Evolutionary conservation across 2,113 vertebrate species (phyloP).

Genomic region (Lagopus leucura): DNA sequence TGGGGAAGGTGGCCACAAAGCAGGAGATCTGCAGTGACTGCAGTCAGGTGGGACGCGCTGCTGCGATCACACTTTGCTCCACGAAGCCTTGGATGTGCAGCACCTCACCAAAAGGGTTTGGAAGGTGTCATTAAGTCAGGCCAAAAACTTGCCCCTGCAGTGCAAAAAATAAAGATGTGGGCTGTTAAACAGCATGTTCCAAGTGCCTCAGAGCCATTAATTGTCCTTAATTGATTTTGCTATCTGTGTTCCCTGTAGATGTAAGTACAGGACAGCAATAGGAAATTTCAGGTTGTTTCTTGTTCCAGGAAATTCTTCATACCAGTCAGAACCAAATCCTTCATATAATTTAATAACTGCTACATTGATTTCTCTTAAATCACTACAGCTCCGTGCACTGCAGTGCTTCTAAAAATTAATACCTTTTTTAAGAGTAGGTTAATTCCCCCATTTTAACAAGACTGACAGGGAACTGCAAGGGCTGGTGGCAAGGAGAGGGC

Average conservation of each 20-base stretch:
- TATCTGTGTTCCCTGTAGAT: background rate
- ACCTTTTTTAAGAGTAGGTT: slow-evolving; percentile 9
- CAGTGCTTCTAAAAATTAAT: slow-evolving; percentile 33
- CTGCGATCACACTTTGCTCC: background rate
- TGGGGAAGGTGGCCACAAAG: no score
- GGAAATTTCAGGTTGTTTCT: slow-evolving; percentile 29
- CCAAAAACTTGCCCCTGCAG: background rate
- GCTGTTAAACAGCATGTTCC: background rate
- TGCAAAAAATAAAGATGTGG: background rate
- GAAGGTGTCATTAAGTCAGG: background rate
- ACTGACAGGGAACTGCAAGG: background rate
- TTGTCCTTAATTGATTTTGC: slow-evolving; percentile 11
- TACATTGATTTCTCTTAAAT: slow-evolving; percentile 63
- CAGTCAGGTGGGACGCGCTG: background rate
- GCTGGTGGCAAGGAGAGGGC: background rate
- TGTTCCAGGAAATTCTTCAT: slow-evolving; percentile 62
- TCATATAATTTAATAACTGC: slow-evolving; percentile 43
- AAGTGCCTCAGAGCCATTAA: background rate
- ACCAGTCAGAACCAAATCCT: slow-evolving; percentile 29
- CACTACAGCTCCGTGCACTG: background rate
- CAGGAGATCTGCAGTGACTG: background rate
- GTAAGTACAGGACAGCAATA: background rate
- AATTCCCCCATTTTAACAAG: background rate
- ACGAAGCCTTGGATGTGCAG: background rate
- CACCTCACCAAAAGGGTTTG: background rate